Evolutionary conservation across 2,888 invertebrate genomes (phyloP), one percentile per base, ranked within the genome.

Genomic region (Tetropium fuscum): DNA sequence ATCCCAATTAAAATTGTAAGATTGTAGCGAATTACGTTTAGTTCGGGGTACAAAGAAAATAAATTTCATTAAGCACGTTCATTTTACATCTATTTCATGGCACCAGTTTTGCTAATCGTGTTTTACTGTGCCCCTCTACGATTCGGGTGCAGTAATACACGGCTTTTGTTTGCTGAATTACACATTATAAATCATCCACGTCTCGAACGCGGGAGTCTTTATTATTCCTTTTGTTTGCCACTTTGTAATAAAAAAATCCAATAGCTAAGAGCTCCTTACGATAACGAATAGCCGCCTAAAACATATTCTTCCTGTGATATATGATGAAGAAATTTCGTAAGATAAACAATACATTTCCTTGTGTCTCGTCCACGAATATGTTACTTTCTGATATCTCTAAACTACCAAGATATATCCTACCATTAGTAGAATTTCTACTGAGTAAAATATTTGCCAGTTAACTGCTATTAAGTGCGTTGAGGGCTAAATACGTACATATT

Each of bases 91-190:
- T 40, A 45, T 45, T 58, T 51, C 40, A 58, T 36, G 45, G 38
- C 53, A 47, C 53, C n/a, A 51, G 38, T 58, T 45, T 34, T 32
- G 30, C 47, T 53, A 58, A 58, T 58, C 48, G 58, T 53, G 40
- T 32, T 58, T 58, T 53, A 58, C 53, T 22, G 53, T 34, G 32
- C 48, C 27, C 53, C 10, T 8, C n/a, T n/a, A 53, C 27, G 58
- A 27, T 36, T 45, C 32, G 13, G 34, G 20, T 27, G 10, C 53
- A 32, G 11, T 32, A 47, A 32, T 53, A 20, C 16, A 16, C 44
- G n/a, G 7, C 44, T 44, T 44, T 44, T 44, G 44, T 44, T 44
- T 44, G 44, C 30, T 27, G n/a, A 44, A 44, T 25, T 44, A 44
- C 44, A 44, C 27, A 44, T 44, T 44, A 44, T 44, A 44, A 44